Percentiles rank a stretch among this genome's conserved stretches.
Evolutionary conservation across 2,113 vertebrate genomes (phyloP).

Genomic region (Nycticorax nycticorax): DNA sequence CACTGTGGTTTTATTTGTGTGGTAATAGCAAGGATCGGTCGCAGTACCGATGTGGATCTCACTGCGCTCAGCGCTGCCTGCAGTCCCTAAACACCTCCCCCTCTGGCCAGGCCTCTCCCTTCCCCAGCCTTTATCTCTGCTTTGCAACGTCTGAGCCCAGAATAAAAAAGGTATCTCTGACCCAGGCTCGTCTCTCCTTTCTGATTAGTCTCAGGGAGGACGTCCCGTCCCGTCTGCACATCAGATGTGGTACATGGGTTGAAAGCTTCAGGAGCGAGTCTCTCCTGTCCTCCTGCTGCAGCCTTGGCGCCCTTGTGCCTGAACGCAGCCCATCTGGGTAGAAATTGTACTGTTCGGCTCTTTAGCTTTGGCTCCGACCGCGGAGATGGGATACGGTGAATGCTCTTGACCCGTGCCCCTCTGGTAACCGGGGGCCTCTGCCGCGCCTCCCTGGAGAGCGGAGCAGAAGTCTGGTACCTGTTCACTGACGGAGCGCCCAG

Average conservation of each 20-base stretch:
- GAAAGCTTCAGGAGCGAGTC: not conserved
- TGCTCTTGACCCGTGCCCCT: too few relatives aligned
- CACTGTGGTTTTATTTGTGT: rapidly evolving
- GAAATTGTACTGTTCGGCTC: not conserved
- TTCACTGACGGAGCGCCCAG: rapidly evolving
- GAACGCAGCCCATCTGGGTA: not conserved
- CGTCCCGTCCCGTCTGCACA: rapidly evolving
- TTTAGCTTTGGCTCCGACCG: not conserved
- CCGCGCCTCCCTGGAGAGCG: not conserved
- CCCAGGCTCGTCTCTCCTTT: too few relatives aligned
- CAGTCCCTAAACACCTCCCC: not conserved
- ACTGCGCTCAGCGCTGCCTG: rapidly evolving
- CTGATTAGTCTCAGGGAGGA: not conserved
- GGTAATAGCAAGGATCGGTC: not conserved
- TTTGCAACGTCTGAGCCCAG: not conserved
- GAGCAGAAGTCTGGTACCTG: not conserved
- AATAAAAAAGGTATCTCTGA: not conserved
- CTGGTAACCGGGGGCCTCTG: not conserved
- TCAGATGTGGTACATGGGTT: not conserved
- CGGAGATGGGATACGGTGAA: rapidly evolving
- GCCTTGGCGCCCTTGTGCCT: not conserved
- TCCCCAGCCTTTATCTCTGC: not conserved
- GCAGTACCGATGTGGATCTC: rapidly evolving
- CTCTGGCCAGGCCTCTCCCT: not conserved
- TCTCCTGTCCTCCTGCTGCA: not conserved